phyloP scores from a whole-genome alignment of 2,797 vertebrate genomes.

The Amblyopsis hoosieri region DNA sequence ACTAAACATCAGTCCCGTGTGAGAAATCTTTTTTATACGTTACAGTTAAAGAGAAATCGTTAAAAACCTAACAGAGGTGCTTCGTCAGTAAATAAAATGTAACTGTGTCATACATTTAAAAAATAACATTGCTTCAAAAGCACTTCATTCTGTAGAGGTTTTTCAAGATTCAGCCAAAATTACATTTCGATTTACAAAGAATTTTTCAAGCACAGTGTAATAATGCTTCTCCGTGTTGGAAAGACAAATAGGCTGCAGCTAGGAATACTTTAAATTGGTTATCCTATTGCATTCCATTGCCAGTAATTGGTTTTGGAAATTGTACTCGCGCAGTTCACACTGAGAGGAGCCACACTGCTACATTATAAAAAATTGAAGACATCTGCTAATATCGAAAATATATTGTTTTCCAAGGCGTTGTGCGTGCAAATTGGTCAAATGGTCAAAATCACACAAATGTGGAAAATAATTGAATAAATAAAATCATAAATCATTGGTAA shows the following conservation, averaged over 20 bases:
- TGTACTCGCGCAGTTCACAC: conserved; percentile 79
- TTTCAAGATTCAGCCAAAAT: conserved; percentile 54
- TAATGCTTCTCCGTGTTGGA: conserved; percentile 65
- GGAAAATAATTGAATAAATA: neutral
- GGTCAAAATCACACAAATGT: conserved; percentile 4
- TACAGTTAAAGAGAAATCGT: conserved; percentile 31
- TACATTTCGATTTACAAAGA: conserved; percentile 63
- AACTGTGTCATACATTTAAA: conserved; percentile 6
- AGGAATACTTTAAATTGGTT: conserved; percentile 63
- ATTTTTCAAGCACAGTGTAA: conserved; percentile 34
- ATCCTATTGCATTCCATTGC: conserved; percentile 54
- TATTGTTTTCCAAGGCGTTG: neutral
- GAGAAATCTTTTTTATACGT: conserved; percentile 33
- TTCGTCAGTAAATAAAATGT: neutral
- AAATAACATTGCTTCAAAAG: conserved; percentile 21
- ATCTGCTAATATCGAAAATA: conserved; percentile 7
- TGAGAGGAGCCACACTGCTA: conserved; percentile 71
- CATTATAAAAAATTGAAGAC: conserved; percentile 34
- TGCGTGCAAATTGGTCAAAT: conserved; percentile 3
- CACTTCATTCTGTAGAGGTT: conserved; percentile 43
- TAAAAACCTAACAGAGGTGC: conserved; percentile 7
- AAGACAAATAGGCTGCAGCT: conserved; percentile 56
- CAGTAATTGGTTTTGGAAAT: conserved; percentile 69
- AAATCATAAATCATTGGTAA: no score
- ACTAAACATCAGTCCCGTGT: conserved; percentile 57